These are phyloP conservation scores for Illadopsis cleaveri DNA, from an alignment of 2,113 vertebrate genomes.

Conservation along the genomic window DNA sequence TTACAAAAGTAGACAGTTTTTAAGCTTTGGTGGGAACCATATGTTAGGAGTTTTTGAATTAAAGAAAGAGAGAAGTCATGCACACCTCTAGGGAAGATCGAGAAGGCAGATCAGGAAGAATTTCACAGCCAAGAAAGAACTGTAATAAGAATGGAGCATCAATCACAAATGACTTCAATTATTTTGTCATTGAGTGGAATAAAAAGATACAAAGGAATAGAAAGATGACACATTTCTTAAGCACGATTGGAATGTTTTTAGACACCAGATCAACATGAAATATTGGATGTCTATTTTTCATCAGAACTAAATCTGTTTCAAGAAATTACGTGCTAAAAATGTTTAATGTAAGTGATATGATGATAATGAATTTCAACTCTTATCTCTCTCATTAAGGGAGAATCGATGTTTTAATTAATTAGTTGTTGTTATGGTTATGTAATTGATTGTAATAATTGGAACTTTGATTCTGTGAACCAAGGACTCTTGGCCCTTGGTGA, in stretches of 20 bases:
- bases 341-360: neutral
- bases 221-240: constrained; percentile 46
- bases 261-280: constrained; percentile 48
- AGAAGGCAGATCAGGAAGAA: constrained; percentile 27
- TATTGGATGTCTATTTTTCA: constrained; percentile 29
- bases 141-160: constrained; percentile 22
- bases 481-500: neutral
- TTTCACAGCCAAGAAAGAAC: constrained; percentile 31
- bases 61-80: neutral
- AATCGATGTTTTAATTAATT: constrained; percentile 28
- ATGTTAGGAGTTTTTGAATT: neutral
- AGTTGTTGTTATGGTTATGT: constrained; percentile 7
- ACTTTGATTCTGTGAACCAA: neutral
- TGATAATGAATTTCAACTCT: constrained; percentile 29
- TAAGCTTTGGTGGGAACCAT: constrained; percentile 21
- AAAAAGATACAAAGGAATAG: constrained; percentile 19
- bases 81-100: neutral
- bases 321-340: neutral
- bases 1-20: neutral
- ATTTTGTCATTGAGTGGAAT: constrained; percentile 39
- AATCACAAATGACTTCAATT: constrained; percentile 29
- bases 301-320: constrained; percentile 27
- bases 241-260: neutral
- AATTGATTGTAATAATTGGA: constrained; percentile 12
- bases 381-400: neutral